phyloP scores from a whole-genome alignment of 2,113 vertebrate species.

The Cinclus cinclus region DNA sequence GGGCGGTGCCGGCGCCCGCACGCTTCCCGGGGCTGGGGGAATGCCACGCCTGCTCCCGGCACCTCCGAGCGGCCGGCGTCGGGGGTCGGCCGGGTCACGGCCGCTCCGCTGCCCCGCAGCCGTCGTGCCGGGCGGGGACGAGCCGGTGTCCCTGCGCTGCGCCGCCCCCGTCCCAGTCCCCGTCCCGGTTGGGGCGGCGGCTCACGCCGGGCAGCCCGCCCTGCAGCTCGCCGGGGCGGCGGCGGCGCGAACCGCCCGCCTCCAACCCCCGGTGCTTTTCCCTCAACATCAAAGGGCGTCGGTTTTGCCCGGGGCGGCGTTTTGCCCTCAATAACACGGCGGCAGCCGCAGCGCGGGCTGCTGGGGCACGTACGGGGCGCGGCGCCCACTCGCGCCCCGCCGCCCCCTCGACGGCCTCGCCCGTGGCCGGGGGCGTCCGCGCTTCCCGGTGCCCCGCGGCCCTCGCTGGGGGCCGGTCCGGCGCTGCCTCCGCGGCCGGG shows the following conservation, averaged over 20 bases:
- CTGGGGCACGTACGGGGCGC: background rate
- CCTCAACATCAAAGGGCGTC: background rate
- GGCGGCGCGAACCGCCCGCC: background rate
- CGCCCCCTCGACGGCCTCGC: background rate
- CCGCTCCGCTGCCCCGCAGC: background rate
- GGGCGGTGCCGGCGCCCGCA: background rate
- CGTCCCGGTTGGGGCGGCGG: no score
- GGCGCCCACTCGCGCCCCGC: background rate
- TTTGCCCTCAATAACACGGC: background rate
- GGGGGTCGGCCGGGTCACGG: background rate
- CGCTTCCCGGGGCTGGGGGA: background rate
- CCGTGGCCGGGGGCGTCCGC: background rate
- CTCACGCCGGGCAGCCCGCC: background rate
- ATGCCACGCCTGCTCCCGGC: background rate
- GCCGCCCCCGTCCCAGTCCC: no score
- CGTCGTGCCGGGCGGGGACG: no score
- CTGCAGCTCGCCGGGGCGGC: background rate
- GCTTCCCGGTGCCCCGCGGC: no score
- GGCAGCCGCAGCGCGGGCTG: background rate
- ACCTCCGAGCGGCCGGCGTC: no score
- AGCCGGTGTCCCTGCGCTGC: background rate
- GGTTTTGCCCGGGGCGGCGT: slow-evolving; percentile 19
- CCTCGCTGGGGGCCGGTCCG: no score
- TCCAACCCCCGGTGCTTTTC: background rate
- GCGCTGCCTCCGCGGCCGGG: no score